Evolutionary conservation across 2,888 invertebrate genomes (phyloP).

Genomic region (Cephus rjabovi): DNA sequence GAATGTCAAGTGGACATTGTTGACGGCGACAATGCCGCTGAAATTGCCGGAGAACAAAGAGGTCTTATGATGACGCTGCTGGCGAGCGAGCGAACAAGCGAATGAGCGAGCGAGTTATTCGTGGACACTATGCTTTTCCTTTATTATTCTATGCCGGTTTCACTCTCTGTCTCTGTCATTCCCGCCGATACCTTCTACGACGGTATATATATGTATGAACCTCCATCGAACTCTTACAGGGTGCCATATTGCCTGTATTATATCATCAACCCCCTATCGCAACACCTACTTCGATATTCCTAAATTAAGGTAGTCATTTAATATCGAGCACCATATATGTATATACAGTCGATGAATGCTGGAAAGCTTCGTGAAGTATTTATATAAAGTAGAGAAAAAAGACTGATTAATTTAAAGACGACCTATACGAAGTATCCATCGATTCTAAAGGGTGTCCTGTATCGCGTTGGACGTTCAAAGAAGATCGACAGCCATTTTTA

Average conservation of each 20-base stretch:
- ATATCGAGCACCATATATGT: not conserved
- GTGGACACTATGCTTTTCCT: constrained; percentile 38
- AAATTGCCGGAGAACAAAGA: constrained; percentile 67
- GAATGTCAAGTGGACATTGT: constrained; percentile 67
- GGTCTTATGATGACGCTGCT: constrained; percentile 66
- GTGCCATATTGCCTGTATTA: constrained; percentile 40
- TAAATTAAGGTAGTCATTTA: constrained; percentile 44
- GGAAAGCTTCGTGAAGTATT: not conserved
- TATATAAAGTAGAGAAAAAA: not conserved
- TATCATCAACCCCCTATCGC: constrained; percentile 37
- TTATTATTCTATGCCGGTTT: not conserved
- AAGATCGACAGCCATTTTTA: constrained; percentile 22
- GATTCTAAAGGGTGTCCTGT: not conserved
- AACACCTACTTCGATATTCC: constrained; percentile 38
- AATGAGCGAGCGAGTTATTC: constrained; percentile 47
- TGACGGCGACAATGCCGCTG: constrained; percentile 67
- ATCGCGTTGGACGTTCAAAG: constrained; percentile 10
- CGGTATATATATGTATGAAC: not conserved
- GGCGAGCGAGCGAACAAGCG: constrained; percentile 48
- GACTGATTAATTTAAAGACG: not conserved
- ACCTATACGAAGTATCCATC: not conserved
- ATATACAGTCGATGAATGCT: not conserved
- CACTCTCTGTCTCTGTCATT: constrained; percentile 9
- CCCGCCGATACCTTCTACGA: constrained; percentile 6
- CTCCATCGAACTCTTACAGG: not conserved